phyloP scores from a whole-genome alignment of 2,797 vertebrate species.

The Delichon dasypus region DNA sequence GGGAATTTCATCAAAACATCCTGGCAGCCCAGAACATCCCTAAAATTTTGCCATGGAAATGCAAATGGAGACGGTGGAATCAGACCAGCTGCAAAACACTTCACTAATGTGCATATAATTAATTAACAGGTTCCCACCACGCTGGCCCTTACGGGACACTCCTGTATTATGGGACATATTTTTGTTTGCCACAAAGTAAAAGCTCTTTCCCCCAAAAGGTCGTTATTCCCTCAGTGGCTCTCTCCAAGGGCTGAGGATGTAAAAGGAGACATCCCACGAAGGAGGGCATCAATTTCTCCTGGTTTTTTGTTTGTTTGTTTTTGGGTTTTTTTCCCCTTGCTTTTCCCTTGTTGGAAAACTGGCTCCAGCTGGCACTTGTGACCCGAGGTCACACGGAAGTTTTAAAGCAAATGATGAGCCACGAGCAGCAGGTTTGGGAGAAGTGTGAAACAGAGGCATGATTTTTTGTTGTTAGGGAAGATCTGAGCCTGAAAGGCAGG shows the following conservation, averaged over 20 bases:
- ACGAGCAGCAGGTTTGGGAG: not conserved
- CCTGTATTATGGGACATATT: not conserved
- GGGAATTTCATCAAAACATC: not conserved
- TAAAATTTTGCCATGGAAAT: not conserved
- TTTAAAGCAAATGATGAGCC: not conserved
- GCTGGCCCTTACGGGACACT: not conserved
- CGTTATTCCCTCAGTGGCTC: not conserved
- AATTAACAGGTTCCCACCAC: not conserved
- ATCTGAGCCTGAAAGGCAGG: not conserved
- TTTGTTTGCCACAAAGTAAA: not conserved
- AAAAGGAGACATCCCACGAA: not conserved
- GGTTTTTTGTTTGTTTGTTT: not conserved
- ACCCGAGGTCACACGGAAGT: not conserved
- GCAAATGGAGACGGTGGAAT: not conserved
- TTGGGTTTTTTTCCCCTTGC: not conserved
- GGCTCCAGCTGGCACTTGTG: not conserved
- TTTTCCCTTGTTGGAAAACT: not conserved
- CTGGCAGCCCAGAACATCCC: not conserved
- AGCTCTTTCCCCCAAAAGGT: not conserved
- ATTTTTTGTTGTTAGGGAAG: not conserved
- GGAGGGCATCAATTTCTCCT: not conserved
- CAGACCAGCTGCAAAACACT: not conserved
- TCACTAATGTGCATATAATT: not conserved
- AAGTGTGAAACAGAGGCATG: accelerated
- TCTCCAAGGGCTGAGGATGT: not conserved